A percentile compares a stretch with the other conserved stretches of the same genome.
phyloP scores from a whole-genome alignment of 2,797 vertebrate genomes.

The Falco novaeseelandiae region DNA sequence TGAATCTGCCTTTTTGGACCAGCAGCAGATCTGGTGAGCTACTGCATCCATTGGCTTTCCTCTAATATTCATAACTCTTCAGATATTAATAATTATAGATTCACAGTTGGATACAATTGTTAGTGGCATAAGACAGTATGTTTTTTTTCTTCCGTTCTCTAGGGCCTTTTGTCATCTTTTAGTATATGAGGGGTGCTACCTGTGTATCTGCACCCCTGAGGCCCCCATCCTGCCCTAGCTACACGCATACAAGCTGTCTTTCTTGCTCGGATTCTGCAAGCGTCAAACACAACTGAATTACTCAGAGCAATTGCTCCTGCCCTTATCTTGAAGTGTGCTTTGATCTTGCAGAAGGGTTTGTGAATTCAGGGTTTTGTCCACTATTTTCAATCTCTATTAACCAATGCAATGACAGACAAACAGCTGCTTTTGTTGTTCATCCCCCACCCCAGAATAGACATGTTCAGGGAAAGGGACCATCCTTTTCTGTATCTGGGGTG shows the following conservation, averaged over 20 bases:
- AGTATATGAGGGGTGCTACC: neutral
- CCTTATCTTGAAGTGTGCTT: neutral
- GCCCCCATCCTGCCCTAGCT: neutral
- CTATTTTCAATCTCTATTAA: neutral
- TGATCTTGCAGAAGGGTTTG: neutral
- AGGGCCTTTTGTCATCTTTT: neutral
- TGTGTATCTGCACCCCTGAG: neutral
- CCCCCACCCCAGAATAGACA: neutral
- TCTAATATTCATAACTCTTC: neutral
- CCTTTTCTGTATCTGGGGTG: neutral
- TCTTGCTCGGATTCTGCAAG: neutral
- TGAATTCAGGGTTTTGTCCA: neutral
- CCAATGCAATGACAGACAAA: neutral
- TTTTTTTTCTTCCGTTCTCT: neutral
- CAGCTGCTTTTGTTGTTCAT: neutral
- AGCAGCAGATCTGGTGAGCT: neutral
- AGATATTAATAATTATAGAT: neutral
- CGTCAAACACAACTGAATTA: neutral
- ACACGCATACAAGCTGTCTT: rapidly evolving
- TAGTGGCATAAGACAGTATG: neutral
- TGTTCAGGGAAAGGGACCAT: neutral
- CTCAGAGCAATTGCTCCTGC: neutral
- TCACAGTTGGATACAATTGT: neutral
- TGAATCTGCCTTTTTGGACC: neutral
- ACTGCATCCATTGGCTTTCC: neutral